phyloP scores from a whole-genome alignment of 1,140 invertebrate genomes.

The Chymomyza costata region DNA sequence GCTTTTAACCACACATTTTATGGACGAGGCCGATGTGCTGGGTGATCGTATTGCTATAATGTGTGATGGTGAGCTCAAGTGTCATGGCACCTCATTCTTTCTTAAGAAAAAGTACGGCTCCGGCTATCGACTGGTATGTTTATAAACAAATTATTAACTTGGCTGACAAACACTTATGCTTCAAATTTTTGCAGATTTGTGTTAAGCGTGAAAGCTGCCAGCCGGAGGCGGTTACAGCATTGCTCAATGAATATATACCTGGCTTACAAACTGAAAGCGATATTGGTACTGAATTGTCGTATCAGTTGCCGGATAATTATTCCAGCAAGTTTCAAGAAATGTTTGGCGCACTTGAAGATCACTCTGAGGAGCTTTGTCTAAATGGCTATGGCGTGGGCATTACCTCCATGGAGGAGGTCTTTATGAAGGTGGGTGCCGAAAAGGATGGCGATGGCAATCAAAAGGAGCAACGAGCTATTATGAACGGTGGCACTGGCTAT shows the following conservation, averaged over 20 bases:
- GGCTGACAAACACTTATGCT: background rate
- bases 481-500: conserved; percentile 34
- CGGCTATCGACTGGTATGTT: conserved; percentile 60
- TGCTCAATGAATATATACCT: conserved; percentile 58
- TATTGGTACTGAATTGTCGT: conserved; percentile 64
- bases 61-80: conserved; percentile 86
- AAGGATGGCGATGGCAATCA: conserved; percentile 25
- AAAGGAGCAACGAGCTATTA: conserved; percentile 28
- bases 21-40: conserved; percentile 97
- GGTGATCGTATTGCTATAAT: conserved; percentile 96
- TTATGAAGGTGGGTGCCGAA: conserved; percentile 78
- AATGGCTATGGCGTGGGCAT: conserved; percentile 94
- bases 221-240: conserved; percentile 41
- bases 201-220: conserved; percentile 60
- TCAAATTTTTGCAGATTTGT: conserved; percentile 45
- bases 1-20: conserved; percentile 96
- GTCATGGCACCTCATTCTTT: conserved; percentile 90
- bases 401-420: conserved; percentile 94
- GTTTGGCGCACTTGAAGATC: conserved; percentile 53
- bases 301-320: conserved; percentile 52
- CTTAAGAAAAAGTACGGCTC: conserved; percentile 89
- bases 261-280: conserved; percentile 54
- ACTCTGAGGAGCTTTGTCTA: conserved; percentile 70
- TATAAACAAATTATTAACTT: background rate
- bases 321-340: conserved; percentile 55